Conservation (phyloP, 2,113 vertebrate species). For the Chrysemys picta region DNA sequence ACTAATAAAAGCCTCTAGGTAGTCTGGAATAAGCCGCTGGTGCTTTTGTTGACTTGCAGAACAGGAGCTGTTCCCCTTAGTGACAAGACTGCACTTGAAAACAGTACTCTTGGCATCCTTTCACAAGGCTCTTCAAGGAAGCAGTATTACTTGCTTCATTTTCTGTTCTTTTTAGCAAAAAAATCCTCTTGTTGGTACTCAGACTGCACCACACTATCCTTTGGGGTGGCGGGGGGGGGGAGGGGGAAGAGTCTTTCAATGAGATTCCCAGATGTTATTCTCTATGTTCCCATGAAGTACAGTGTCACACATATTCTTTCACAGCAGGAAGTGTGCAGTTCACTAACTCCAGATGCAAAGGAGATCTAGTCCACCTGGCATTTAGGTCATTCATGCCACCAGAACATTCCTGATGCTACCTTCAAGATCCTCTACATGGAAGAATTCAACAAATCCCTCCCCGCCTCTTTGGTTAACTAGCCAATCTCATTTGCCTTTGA, state of each 20-base stretch:
- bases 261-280: conserved; percentile 27
- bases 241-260: background rate
- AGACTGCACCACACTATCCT: background rate
- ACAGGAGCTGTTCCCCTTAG: background rate
- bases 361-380: background rate
- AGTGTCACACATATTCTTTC: conserved; percentile 44
- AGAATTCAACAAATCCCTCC: conserved; percentile 96
- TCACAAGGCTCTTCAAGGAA: conserved; percentile 25
- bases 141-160: background rate
- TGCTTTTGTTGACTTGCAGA: background rate
- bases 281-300: conserved; percentile 21
- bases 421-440: conserved; percentile 88
- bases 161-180: conserved; percentile 46
- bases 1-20: background rate
- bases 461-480: conserved; percentile 89
- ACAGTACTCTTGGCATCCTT: background rate
- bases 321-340: conserved; percentile 31
- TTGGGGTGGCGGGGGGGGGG: background rate
- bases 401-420: conserved; percentile 86
- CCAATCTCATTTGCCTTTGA: conserved; percentile 86
- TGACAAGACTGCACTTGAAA: background rate
- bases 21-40: background rate
- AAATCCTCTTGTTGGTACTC: conserved; percentile 1
- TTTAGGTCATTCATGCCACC: conserved; percentile 73
- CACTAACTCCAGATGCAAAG: background rate